Percentiles rank a stretch among this genome's conserved stretches.
Evolutionary conservation across 2,888 invertebrate species (phyloP).

Genomic region (Pediacus dermestoides): DNA sequence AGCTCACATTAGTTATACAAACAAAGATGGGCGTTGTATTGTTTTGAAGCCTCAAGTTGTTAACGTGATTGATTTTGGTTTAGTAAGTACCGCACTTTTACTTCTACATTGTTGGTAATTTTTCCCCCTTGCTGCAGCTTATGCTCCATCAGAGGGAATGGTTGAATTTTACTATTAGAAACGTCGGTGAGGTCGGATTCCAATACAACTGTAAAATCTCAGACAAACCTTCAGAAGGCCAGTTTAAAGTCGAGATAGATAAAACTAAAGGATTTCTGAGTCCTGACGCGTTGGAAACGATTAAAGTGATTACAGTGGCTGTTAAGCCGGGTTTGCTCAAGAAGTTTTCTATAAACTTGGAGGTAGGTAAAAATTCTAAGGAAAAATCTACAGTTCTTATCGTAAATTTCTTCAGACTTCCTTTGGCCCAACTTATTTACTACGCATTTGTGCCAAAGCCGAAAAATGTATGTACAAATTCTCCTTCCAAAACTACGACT

Average conservation of each 20-base stretch:
- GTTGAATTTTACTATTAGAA: constrained; percentile 21
- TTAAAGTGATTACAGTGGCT: constrained; percentile 18
- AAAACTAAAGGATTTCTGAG: constrained; percentile 25
- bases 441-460: constrained; percentile 58
- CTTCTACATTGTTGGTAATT: no score
- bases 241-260: constrained; percentile 19
- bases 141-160: constrained; percentile 17
- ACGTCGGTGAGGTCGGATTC: constrained; percentile 27
- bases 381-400: constrained; percentile 4
- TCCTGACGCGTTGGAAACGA: constrained; percentile 8
- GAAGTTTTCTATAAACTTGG: constrained; percentile 24
- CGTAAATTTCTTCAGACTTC: constrained; percentile 54
- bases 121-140: constrained; percentile 18
- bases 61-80: constrained; percentile 46
- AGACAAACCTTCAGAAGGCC: constrained; percentile 16
- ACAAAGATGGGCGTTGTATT: constrained; percentile 30
- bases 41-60: constrained; percentile 34
- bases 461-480: constrained; percentile 59
- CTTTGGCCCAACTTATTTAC: constrained; percentile 62
- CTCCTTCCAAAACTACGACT: constrained; percentile 61
- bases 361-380: constrained; percentile 17
- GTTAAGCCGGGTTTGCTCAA: constrained; percentile 17
- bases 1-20: constrained; percentile 51
- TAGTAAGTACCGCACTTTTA: no score
- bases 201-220: constrained; percentile 26